Conservation (phyloP, 2,888 invertebrate species). For the Harpalus rubripes region DNA sequence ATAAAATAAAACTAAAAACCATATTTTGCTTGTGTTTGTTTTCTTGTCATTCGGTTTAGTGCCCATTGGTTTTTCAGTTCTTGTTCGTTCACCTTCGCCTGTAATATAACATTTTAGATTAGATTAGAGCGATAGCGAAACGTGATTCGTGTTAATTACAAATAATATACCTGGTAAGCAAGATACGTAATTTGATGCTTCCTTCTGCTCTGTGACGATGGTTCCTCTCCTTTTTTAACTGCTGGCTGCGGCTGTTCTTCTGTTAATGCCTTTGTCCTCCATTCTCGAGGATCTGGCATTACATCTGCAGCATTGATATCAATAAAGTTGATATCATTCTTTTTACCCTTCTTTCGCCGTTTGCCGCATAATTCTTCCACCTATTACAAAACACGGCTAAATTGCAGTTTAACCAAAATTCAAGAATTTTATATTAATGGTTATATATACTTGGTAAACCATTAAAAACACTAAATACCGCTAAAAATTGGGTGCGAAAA, state of each 20-base stretch:
- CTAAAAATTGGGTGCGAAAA: too few relatives aligned
- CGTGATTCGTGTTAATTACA: neutral
- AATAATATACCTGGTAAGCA: conserved; percentile 84
- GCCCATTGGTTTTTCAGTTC: conserved; percentile 97
- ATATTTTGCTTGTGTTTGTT: conserved; percentile 97
- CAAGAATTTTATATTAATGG: too few relatives aligned
- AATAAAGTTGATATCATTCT: conserved; percentile 86
- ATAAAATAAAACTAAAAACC: conserved; percentile 84
- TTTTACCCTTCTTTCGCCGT: conserved; percentile 81
- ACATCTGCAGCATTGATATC: conserved; percentile 91
- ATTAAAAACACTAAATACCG: too few relatives aligned
- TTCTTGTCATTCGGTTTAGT: conserved; percentile 88
- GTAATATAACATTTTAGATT: neutral
- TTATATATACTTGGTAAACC: too few relatives aligned
- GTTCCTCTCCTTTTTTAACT: conserved; percentile 78
- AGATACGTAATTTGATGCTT: conserved; percentile 98
- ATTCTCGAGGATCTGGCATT: conserved; percentile 88
- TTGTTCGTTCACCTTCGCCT: conserved; percentile 96
- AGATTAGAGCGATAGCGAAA: neutral
- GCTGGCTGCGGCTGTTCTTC: conserved; percentile 79
- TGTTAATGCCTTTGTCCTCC: conserved; percentile 89
- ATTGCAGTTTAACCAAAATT: too few relatives aligned
- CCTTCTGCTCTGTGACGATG: conserved; percentile 82
- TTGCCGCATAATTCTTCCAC: conserved; percentile 86
- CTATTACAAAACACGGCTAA: conserved; percentile 75